These are phyloP conservation scores for Mallotus villosus DNA, from an alignment of 2,797 vertebrate species.

Conservation along the genomic window DNA sequence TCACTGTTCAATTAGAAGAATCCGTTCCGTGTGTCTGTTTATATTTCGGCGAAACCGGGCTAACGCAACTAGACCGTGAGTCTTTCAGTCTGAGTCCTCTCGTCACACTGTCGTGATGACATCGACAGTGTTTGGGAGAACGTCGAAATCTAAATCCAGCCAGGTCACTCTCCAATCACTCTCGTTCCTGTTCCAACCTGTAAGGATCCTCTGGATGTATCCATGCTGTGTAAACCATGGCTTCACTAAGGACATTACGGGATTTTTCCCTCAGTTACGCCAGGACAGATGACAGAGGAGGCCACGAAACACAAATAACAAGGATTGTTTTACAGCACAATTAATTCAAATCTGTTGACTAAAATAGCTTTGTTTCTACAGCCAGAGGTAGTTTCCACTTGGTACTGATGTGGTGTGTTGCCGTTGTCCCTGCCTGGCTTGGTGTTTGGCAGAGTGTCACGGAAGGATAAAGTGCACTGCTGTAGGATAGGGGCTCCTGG, in stretches of 20 bases:
- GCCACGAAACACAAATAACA: background rate
- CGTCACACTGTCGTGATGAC: background rate
- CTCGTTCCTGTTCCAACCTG: background rate
- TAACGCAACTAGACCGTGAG: too few relatives aligned
- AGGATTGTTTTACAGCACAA: background rate
- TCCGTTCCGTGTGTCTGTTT: background rate
- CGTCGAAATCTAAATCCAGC: background rate
- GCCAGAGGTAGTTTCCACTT: background rate
- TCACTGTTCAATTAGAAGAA: background rate
- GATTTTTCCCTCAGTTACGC: background rate
- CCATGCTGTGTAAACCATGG: background rate
- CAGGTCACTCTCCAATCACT: background rate
- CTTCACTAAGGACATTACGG: background rate
- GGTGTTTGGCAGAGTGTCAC: constrained; percentile 17
- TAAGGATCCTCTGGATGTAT: background rate
- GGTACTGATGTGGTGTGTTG: background rate
- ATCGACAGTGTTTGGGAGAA: background rate
- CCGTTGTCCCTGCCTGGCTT: background rate
- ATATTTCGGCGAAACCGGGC: too few relatives aligned
- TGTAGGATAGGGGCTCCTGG: background rate
- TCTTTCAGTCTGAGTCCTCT: too few relatives aligned
- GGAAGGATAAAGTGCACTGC: background rate
- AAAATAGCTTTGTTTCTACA: background rate
- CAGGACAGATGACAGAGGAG: background rate
- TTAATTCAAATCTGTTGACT: background rate